These are phyloP conservation scores for Plodia interpunctella DNA, from an alignment of 1,140 invertebrate genomes.

Conservation along the genomic window DNA sequence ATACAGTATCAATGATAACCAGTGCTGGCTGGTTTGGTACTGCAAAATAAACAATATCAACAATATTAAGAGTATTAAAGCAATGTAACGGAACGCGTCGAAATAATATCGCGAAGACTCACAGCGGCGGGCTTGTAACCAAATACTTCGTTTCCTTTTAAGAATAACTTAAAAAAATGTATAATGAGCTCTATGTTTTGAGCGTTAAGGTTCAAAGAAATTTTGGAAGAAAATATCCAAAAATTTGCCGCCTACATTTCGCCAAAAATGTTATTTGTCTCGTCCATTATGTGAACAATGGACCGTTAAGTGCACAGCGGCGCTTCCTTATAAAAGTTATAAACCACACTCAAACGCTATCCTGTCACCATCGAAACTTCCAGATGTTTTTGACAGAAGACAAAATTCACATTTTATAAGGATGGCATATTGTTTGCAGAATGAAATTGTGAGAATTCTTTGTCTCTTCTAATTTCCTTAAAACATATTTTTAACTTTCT, in stretches of 20 bases:
- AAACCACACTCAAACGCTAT: background rate
- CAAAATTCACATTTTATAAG: background rate
- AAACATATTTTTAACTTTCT: no score
- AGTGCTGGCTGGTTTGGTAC: background rate
- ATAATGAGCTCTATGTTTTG: constrained; percentile 7
- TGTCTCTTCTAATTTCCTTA: no score
- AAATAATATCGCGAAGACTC: constrained; percentile 42
- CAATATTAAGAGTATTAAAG: constrained; percentile 6
- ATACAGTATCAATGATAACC: background rate
- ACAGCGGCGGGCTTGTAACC: constrained; percentile 46
- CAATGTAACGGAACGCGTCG: constrained; percentile 25
- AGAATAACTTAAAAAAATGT: constrained; percentile 36
- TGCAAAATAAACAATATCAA: background rate
- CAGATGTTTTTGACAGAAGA: background rate
- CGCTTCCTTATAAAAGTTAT: constrained; percentile 22
- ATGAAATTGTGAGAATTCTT: no score
- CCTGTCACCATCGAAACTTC: background rate
- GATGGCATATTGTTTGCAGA: background rate
- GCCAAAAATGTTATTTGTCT: constrained; percentile 65
- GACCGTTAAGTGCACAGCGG: constrained; percentile 64
- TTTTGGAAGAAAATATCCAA: constrained; percentile 17
- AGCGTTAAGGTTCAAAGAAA: constrained; percentile 9
- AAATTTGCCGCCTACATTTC: constrained; percentile 50
- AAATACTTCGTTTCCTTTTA: constrained; percentile 48
- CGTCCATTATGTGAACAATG: constrained; percentile 56